Evolutionary conservation across 2,113 vertebrate genomes (phyloP), one percentile per base, ranked within the genome.

Genomic region (Ammodytes dubius): DNA sequence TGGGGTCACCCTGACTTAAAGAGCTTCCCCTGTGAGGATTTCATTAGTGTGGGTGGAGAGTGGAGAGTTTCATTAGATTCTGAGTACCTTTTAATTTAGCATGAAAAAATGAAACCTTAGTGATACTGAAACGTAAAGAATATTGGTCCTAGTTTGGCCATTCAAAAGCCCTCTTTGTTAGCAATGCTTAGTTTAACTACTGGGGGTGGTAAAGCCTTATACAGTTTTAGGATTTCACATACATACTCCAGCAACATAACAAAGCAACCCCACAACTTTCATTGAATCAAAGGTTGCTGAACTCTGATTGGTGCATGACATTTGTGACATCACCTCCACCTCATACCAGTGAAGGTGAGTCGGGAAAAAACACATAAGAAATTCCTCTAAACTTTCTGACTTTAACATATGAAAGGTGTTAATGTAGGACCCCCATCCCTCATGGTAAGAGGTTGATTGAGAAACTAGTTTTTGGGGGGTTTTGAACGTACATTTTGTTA

Each of bases 31-130:
- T 70, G 35, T 13, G n/a, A 70, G 8, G 64, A 60, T 66, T 59
- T 61, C 47, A 76, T 76, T 39, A 67, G n/a, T 54, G 65, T 79
- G 72, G 49, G 43, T 64, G 66, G 19, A 75, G 27, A 43, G 60
- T 42, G 35, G 37, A 69, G 45, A 19, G 6, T 53, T 27, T 60
- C 52, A 66, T 71, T 59, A 39, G 6, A 65, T 49, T 52, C 40
- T 53, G 43, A 45, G 49, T 17, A 49, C 17, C 13, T 11, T 46
- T 69, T 57, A 47, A 63, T 64, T 53, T 70, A 39, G 5, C 2
- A 57, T 49, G 42, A 17, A 64, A 15, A 71, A 56, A 37, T 9
- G 56, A 56, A 39, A 47, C 4, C 4, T 11, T 27, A n/a, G 15
- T 59, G 14, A 54, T 10, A 17, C 19, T 56, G 49, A 56, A 4